phyloP scores from a whole-genome alignment of 2,797 vertebrate genomes.

The Phoebastria nigripes region DNA sequence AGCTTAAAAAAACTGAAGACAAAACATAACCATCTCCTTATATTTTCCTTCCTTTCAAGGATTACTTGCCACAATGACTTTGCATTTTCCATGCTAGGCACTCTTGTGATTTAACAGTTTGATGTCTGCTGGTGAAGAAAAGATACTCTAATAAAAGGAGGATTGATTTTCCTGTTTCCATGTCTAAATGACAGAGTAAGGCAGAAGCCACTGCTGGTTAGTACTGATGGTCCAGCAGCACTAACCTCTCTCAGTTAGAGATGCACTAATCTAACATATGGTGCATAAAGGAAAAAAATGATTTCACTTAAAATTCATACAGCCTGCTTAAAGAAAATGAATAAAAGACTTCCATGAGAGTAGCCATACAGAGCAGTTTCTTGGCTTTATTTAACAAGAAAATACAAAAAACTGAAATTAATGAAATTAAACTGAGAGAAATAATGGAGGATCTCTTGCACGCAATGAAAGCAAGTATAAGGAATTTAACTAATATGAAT shows the following conservation, averaged over 20 bases:
- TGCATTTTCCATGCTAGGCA: neutral
- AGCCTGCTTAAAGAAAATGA: neutral
- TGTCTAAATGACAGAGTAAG: neutral
- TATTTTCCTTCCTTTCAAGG: neutral
- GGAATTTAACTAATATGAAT: neutral
- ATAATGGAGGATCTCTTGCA: neutral
- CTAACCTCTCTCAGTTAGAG: neutral
- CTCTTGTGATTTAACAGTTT: neutral
- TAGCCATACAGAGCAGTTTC: neutral
- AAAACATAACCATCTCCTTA: neutral
- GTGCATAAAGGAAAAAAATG: neutral
- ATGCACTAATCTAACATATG: neutral
- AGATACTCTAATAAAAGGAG: neutral
- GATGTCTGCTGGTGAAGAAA: neutral
- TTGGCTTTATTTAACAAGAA: neutral
- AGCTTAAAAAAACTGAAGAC: neutral
- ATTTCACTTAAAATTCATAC: neutral
- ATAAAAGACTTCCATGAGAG: neutral
- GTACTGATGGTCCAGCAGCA: neutral
- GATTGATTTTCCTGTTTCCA: neutral
- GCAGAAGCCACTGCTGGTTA: neutral
- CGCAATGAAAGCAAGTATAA: neutral
- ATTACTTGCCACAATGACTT: neutral
- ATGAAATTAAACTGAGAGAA: neutral
- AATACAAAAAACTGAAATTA: neutral